Percentiles rank a stretch among this genome's conserved stretches.
Evolutionary conservation across 1,140 invertebrate genomes (phyloP).

Genomic region (Drosophila navojoa): DNA sequence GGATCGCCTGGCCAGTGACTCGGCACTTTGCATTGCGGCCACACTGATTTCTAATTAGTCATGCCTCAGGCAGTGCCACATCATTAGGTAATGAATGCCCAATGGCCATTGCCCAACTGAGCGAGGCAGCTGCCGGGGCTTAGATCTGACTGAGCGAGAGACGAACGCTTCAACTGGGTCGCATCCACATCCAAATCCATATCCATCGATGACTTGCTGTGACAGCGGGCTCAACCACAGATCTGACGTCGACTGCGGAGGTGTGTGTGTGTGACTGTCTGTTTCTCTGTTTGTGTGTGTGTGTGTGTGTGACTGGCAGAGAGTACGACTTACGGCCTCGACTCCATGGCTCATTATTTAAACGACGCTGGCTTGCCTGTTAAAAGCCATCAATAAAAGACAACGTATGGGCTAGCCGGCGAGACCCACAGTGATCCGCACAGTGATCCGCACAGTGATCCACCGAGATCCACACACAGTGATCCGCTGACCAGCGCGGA

Average conservation of each 20-base stretch:
- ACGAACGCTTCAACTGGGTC: slow-evolving; percentile 37
- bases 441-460: slow-evolving; percentile 6
- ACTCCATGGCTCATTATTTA: slow-evolving; percentile 77
- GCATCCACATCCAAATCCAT: slow-evolving; percentile 16
- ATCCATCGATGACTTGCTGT: slow-evolving; percentile 72
- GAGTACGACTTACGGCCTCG: slow-evolving; percentile 37
- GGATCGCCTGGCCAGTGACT: slow-evolving; percentile 34
- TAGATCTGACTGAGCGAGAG: slow-evolving; percentile 19
- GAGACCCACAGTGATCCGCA: slow-evolving; percentile 17
- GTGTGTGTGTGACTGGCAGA: slow-evolving; percentile 24
- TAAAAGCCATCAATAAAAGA: slow-evolving; percentile 77
- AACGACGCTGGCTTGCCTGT: slow-evolving; percentile 76
- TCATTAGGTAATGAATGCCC: slow-evolving; percentile 64
- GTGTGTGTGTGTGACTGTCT: slow-evolving; percentile 20
- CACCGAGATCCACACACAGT: slow-evolving; percentile 7
- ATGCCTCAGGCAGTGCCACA: slow-evolving; percentile 55
- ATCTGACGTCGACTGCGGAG: slow-evolving; percentile 40
- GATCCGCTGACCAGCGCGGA: slow-evolving; percentile 57
- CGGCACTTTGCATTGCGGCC: slow-evolving; percentile 54
- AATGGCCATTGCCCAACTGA: slow-evolving; percentile 58
- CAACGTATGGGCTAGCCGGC: slow-evolving; percentile 52
- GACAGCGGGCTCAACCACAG: slow-evolving; percentile 59
- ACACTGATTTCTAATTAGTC: slow-evolving; percentile 62
- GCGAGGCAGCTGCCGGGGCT: slow-evolving; percentile 46
- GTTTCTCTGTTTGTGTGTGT: not conserved